phyloP scores from a whole-genome alignment of 2,113 vertebrate species.

The Petromus typicus region DNA sequence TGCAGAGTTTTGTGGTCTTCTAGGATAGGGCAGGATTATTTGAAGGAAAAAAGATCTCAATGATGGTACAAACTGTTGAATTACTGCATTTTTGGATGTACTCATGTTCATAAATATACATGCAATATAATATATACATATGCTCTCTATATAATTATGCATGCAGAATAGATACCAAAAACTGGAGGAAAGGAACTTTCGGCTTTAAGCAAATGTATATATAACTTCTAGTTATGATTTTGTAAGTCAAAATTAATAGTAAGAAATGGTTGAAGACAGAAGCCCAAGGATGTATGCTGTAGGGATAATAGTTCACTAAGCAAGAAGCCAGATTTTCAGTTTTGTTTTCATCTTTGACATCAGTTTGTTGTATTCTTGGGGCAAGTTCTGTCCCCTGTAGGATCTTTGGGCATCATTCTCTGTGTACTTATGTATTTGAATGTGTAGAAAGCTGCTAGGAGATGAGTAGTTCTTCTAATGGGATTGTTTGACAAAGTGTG shows the following conservation, averaged over 20 bases:
- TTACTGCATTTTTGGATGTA: slow-evolving; percentile 43
- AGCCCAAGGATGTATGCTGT: background rate
- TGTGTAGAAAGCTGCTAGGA: background rate
- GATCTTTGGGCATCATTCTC: background rate
- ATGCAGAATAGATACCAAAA: slow-evolving; percentile 26
- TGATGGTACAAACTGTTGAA: background rate
- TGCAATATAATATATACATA: background rate
- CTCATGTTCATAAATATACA: background rate
- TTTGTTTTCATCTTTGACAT: slow-evolving; percentile 59
- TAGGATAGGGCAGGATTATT: background rate
- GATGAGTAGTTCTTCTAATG: slow-evolving; percentile 11
- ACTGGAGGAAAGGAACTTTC: slow-evolving; percentile 22
- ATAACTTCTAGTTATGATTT: slow-evolving; percentile 45
- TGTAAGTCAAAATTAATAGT: slow-evolving; percentile 9
- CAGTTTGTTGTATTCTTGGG: background rate
- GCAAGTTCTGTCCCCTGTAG: background rate
- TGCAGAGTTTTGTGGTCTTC: slow-evolving; percentile 23
- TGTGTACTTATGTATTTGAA: background rate
- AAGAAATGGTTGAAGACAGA: background rate
- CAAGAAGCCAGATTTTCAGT: slow-evolving; percentile 29
- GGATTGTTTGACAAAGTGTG: background rate
- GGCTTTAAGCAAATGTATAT: slow-evolving; percentile 31
- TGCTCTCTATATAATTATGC: background rate
- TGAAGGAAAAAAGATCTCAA: slow-evolving; percentile 1
- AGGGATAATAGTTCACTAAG: slow-evolving; percentile 4